Evolutionary conservation across 2,888 invertebrate species (phyloP), one percentile per base, ranked within the genome.

Genomic region (Dryadula phaetusa): DNA sequence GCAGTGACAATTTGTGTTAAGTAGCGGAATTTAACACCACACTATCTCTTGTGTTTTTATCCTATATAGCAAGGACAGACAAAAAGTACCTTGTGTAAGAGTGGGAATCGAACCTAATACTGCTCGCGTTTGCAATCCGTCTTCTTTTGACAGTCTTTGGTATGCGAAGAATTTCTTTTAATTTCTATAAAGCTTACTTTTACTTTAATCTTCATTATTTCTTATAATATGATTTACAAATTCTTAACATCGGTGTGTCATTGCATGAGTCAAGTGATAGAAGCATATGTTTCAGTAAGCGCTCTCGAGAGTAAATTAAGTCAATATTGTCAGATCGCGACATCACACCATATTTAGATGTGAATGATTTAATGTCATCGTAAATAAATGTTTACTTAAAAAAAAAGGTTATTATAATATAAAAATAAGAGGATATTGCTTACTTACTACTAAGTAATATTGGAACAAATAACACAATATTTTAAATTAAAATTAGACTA

Each of bases 211-310:
- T n/a, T n/a, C n/a, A n/a, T n/a, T n/a, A n/a, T n/a, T n/a, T n/a
- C n/a, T n/a, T n/a, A n/a, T n/a, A n/a, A n/a, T n/a, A n/a, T n/a
- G n/a, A 22, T 20, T 63, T 28, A 12, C 34, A 7, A n/a, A 42
- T 46, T 54, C 44, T 66, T 42, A 18, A 10, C 8, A 22, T 4
- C 71, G 8, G 64, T 71, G 56, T 66, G 62, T 72, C 52, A 58
- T 44, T 12, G 7, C 3, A 49, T 74, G 72, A 72, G 61, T 72
- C 72, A 74, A 70, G 40, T 62, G 49, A 60, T 70, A 71, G 60
- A 60, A 64, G 73, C 70, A 70, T 66, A 72, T 70, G 72, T 69
- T 66, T 12, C 49, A 53, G 62, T 70, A 67, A 67, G 42, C 16
- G 42, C 37, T 60, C 46, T 42, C 54, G 60, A 66, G 60, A 64